A percentile compares a stretch with the other conserved stretches of the same genome.
Evolutionary conservation across 2,797 vertebrate genomes (phyloP).

Genomic region (Characodon lateralis): DNA sequence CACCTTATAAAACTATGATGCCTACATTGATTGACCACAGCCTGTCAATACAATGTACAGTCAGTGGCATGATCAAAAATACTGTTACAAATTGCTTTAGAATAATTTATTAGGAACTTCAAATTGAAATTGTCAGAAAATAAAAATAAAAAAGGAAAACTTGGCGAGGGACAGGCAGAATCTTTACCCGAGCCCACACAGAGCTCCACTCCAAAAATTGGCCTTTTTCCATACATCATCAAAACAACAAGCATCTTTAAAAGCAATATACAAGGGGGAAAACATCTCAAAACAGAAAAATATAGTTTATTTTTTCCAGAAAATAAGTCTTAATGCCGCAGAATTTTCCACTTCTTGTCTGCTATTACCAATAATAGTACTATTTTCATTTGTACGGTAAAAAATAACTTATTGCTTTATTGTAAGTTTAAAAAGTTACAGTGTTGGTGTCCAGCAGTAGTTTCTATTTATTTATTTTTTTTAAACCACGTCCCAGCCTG

Average conservation of each 20-base stretch:
- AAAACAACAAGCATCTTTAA: slow-evolving; percentile 73
- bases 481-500: slow-evolving; percentile 65
- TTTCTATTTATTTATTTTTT: slow-evolving; percentile 49
- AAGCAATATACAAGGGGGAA: slow-evolving; percentile 76
- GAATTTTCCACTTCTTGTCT: slow-evolving; percentile 75
- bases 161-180: slow-evolving; percentile 68
- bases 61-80: background rate
- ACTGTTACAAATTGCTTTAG: slow-evolving; percentile 80
- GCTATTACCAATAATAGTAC: slow-evolving; percentile 78
- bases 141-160: slow-evolving; percentile 77
- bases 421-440: slow-evolving; percentile 85
- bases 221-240: slow-evolving; percentile 74
- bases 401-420: slow-evolving; percentile 87
- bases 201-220: slow-evolving; percentile 68
- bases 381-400: slow-evolving; percentile 83
- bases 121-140: slow-evolving; percentile 88
- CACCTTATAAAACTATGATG: too few species aligned
- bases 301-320: slow-evolving; percentile 80
- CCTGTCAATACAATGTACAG: background rate
- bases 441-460: slow-evolving; percentile 85
- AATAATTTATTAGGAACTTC: slow-evolving; percentile 99
- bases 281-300: slow-evolving; percentile 80
- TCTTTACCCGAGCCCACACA: slow-evolving; percentile 65
- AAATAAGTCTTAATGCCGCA: slow-evolving; percentile 86
- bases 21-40: too few species aligned